Evolutionary conservation across 2,888 invertebrate species (phyloP).

Genomic region (Megamerina dolium): DNA sequence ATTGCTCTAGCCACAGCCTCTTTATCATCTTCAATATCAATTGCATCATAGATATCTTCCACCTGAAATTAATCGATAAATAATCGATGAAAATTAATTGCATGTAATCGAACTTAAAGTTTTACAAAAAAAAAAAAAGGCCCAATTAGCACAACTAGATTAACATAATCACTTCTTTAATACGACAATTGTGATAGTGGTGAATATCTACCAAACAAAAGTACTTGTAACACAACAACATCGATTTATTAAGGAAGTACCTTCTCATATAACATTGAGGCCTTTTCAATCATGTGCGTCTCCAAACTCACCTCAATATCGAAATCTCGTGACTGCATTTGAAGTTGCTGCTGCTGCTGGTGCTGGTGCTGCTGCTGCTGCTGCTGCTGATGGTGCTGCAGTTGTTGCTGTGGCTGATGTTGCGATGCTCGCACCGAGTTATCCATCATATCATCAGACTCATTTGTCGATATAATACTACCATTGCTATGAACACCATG

Average conservation of each 20-base stretch:
- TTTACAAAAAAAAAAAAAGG: slow-evolving; percentile 1
- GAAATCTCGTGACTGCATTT: slow-evolving; percentile 48
- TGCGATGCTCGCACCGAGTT: too few species aligned
- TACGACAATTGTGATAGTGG: too few species aligned
- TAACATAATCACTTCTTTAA: neutral
- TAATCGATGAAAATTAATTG: neutral
- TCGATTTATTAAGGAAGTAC: too few species aligned
- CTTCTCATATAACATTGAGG: slow-evolving; percentile 17
- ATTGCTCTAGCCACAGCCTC: slow-evolving; percentile 35
- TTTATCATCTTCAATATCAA: slow-evolving; percentile 62
- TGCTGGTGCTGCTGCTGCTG: slow-evolving; percentile 31
- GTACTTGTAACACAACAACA: too few species aligned
- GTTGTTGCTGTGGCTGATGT: too few species aligned
- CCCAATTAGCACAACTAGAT: neutral
- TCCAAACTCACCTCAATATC: slow-evolving; percentile 55
- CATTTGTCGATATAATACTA: too few species aligned
- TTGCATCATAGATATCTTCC: slow-evolving; percentile 66
- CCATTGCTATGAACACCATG: slow-evolving; percentile 5
- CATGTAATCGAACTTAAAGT: neutral
- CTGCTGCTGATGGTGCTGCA: too few species aligned
- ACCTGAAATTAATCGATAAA: slow-evolving; percentile 52
- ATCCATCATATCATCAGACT: too few species aligned
- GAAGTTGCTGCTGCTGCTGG: too few species aligned
- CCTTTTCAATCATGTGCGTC: slow-evolving; percentile 20
- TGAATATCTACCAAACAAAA: too few species aligned